Evolutionary conservation across 1,140 invertebrate genomes (phyloP).

Genomic region (Pteromalus puparum): DNA sequence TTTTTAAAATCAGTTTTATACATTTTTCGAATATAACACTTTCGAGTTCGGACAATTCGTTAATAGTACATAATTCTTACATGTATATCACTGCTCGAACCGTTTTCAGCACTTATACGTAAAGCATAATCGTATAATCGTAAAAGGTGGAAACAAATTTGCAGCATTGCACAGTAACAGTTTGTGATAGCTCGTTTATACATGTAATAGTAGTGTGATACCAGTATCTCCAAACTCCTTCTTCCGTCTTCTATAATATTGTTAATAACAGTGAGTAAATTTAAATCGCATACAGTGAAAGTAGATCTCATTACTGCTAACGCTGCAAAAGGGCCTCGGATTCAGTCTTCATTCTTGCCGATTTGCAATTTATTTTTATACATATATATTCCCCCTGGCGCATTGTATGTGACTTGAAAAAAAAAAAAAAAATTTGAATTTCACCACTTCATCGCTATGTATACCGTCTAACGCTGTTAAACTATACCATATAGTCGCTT

Average conservation of each 20-base stretch:
- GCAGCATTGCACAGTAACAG: constrained; percentile 33
- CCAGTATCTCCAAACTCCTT: constrained; percentile 21
- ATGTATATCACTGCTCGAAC: constrained; percentile 3
- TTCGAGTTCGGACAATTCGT: background rate
- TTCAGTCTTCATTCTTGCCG: constrained; percentile 46
- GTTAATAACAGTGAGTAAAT: constrained; percentile 29
- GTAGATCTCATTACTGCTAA: constrained; percentile 24
- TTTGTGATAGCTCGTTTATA: background rate
- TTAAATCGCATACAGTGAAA: constrained; percentile 27
- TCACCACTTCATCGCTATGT: background rate
- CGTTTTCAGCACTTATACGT: constrained; percentile 12
- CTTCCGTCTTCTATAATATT: background rate
- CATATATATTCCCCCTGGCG: background rate
- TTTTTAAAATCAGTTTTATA: background rate
- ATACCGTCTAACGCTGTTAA: background rate
- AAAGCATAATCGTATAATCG: constrained; percentile 23
- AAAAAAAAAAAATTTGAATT: background rate
- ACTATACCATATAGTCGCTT: background rate
- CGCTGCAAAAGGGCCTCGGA: constrained; percentile 35
- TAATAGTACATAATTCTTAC: background rate
- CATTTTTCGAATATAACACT: too few species aligned
- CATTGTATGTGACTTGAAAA: background rate
- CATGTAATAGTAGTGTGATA: background rate
- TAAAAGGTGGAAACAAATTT: constrained; percentile 38
- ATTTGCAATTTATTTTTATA: constrained; percentile 35